phyloP scores from a whole-genome alignment of 2,797 vertebrate genomes.

The Steatocranus sp. region DNA sequence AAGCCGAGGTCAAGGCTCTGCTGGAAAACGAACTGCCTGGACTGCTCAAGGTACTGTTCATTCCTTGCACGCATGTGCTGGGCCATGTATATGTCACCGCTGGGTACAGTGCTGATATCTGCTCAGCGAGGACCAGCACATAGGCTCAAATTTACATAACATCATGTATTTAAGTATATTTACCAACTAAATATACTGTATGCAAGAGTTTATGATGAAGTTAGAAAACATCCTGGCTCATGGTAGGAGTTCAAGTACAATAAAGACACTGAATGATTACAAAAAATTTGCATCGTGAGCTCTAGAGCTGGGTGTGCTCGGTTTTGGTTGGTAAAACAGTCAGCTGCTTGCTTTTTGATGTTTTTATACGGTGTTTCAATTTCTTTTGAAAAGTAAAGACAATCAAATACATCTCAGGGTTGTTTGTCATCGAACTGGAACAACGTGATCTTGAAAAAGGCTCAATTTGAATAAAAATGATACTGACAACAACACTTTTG shows the following conservation, averaged over 20 bases:
- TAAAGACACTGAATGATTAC: background rate
- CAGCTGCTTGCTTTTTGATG: background rate
- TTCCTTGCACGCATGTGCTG: background rate
- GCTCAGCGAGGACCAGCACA: background rate
- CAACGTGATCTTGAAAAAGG: background rate
- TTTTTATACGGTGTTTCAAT: rapidly evolving
- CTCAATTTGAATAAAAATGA: rapidly evolving
- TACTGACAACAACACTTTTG: background rate
- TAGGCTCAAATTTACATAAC: background rate
- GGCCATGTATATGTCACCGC: background rate
- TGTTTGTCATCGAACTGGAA: background rate
- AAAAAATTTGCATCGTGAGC: background rate
- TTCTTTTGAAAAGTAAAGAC: background rate
- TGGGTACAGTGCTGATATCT: background rate
- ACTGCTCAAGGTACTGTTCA: constrained; percentile 64
- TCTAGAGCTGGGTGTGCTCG: background rate
- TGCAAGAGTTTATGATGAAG: background rate
- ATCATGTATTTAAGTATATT: background rate
- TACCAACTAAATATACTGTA: background rate
- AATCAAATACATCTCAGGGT: background rate
- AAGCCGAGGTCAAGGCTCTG: constrained; percentile 64
- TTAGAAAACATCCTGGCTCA: background rate
- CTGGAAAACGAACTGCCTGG: constrained; percentile 73
- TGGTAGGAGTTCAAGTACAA: background rate
- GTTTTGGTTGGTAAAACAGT: background rate